Percentiles rank a stretch among this genome's conserved stretches.
Evolutionary conservation across 2,888 invertebrate species (phyloP).

Genomic region (Alloscopus bannaensis): DNA sequence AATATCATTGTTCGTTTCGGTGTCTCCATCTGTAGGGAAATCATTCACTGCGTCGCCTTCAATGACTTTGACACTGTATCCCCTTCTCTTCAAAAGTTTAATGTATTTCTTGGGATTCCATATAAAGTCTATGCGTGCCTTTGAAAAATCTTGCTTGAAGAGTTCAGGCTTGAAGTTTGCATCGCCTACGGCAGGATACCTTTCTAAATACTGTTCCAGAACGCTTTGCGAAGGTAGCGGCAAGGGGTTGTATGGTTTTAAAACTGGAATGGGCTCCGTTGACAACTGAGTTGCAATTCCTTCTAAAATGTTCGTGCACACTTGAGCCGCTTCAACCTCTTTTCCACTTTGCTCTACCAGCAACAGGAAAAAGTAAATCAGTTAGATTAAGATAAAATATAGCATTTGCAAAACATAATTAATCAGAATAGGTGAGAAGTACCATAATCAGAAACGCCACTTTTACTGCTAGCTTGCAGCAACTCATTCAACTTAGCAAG

Average conservation of each 20-base stretch:
- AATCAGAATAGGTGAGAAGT: not conserved
- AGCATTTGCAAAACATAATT: not conserved
- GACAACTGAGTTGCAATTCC: slow-evolving; percentile 1
- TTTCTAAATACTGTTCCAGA: slow-evolving; percentile 45
- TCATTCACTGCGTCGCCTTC: slow-evolving; percentile 59
- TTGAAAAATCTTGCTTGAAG: slow-evolving; percentile 49
- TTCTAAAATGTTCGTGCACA: slow-evolving; percentile 5
- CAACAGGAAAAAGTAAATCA: not conserved
- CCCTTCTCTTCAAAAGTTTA: slow-evolving; percentile 46
- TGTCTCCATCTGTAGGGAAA: not conserved
- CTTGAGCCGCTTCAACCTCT: slow-evolving; percentile 12
- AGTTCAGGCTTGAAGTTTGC: slow-evolving; percentile 27
- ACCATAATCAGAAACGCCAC: no score
- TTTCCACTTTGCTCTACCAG: no score
- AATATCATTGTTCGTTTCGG: slow-evolving; percentile 34
- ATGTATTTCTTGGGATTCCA: slow-evolving; percentile 68
- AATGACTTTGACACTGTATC: slow-evolving; percentile 65
- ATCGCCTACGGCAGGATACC: slow-evolving; percentile 46
- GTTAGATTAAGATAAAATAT: no score
- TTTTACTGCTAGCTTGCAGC: slow-evolving; percentile 2
- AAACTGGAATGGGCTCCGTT: slow-evolving; percentile 14
- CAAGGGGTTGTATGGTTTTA: slow-evolving; percentile 34
- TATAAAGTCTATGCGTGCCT: slow-evolving; percentile 68
- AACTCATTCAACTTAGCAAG: slow-evolving; percentile 35
- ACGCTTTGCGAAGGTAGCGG: slow-evolving; percentile 57